Base-by-base conservation (phyloP, 2,888 invertebrate species). In the Adelognathus sp. region DNA sequence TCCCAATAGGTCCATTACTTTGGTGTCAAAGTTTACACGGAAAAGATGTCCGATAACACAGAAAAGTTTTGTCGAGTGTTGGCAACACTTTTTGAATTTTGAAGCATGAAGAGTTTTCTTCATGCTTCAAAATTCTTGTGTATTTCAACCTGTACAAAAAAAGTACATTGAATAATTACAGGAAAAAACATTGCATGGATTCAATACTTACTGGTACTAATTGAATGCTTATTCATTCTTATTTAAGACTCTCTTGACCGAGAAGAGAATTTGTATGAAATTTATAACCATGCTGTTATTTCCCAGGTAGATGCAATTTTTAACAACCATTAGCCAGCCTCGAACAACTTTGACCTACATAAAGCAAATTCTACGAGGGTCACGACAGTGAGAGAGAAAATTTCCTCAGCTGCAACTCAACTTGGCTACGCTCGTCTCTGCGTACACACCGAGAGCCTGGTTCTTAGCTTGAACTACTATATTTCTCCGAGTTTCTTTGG, bases 401-500 rank as follows among this genome's bases (percentile, higher is more conserved):
- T 67, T 76, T 76, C 9, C 60, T 33, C 33, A 41, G 41, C 24
- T 27, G 39, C 44, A 31, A 31, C 36, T 56, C n/a, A n/a, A n/a
- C 41, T 27, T 31, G 54, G 36, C 29, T 27, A 9, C 0, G 9
- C 33, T 9, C 24, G 36, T 21, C 36, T 11, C 24, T 29, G 2
- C 11, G 9, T 61, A 21, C 24, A 24, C 31, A 54, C 21, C 11
- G 39, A 29, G 11, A 21, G 18, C 18, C 50, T 71, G 50, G 9
- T 67, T 67, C 54, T 54, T 11, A 5, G 61, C 54, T 61, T 18
- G 36, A 24, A 54, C 24, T 33, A 27, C 60, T 44, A 31, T 69
- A 54, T 72, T 67, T 61, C 54, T 69, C 56, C 31, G 61, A 56
- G 67, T 63, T 72, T 61, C 66, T 61, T 63, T 56, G 21, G 44